Conservation (phyloP, 2,113 vertebrate genomes). For the Octodon degus region DNA sequence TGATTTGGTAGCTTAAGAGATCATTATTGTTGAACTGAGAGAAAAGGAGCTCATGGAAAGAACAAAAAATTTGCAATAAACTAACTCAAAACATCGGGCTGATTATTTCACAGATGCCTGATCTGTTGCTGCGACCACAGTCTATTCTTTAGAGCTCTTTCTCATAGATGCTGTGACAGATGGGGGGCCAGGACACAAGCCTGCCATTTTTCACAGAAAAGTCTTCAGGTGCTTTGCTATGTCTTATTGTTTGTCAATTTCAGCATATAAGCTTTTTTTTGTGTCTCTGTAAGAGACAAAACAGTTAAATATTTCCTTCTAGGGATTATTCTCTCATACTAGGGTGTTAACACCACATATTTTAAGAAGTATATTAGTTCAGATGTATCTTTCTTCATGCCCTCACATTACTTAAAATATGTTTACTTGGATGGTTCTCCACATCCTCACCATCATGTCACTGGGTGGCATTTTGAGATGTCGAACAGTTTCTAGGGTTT, state of each 20-base stretch:
- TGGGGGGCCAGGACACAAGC: neutral
- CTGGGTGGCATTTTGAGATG: neutral
- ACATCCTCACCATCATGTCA: neutral
- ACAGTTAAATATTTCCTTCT: constrained; percentile 5
- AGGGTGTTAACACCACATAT: neutral
- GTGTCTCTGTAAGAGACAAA: too few relatives aligned
- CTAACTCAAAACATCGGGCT: constrained; percentile 5
- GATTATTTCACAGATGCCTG: neutral
- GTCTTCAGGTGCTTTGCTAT: neutral
- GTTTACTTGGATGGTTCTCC: neutral
- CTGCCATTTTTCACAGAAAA: neutral
- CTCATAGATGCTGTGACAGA: neutral
- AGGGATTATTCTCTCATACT: neutral
- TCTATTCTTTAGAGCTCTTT: neutral
- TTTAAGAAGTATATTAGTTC: neutral
- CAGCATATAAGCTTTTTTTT: neutral
- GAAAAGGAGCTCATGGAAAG: neutral
- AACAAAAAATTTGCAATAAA: constrained; percentile 13
- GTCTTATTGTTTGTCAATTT: neutral
- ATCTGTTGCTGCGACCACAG: neutral
- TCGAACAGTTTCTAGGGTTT: neutral
- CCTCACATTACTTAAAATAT: neutral
- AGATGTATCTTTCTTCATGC: neutral
- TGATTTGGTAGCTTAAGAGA: neutral
- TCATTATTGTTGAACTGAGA: neutral